Evolutionary conservation across 2,888 invertebrate genomes (phyloP), one percentile per base, ranked within the genome.

Genomic region (Epinotia demarniana): DNA sequence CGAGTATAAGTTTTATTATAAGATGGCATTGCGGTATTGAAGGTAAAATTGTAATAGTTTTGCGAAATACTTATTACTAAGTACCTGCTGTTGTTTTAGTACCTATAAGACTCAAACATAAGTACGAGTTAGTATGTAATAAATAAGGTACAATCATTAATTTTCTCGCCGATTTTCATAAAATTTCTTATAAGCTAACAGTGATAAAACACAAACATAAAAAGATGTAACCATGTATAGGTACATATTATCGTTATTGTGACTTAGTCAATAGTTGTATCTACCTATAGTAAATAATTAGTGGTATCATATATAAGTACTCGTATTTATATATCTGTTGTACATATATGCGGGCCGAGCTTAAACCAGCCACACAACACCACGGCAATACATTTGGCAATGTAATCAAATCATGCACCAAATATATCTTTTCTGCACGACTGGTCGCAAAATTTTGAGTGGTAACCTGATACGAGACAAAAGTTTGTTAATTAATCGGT

Each of bases 351-450:
- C 19, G 33, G 55, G 39, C 55, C 67, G 13, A 55, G 33, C 16
- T 53, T 11, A 55, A 63, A 69, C 69, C 19, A 19, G 58, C 39
- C 33, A 16, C 19, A 39, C 11, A 46, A 60, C 39, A 53, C 63
- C 69, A 63, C 46, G 63, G 66, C 64, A 27, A 43, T 18, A 60
- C 43, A 49, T 66, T 46, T 70, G 55, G 75, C 27, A 72, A 67
- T 64, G 16, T 64, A 64, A 75, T 75, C 13, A n/a, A 27, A 39
- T 61, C 66, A 67, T 61, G 71, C 66, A 53, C 67, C 71, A 75
- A 64, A 70, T 70, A 43, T 70, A 13, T 66, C 16, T 72, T 72
- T 75, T 67, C 75, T 75, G 72, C 75, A 72, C 75, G 75, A 75
- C 61, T 67, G 75, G 16, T 57, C 72, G 33, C 67, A 62, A 62